Evolutionary conservation across 2,888 invertebrate genomes (phyloP), one percentile per base, ranked within the genome.

Genomic region (Spodoptera littoralis): DNA sequence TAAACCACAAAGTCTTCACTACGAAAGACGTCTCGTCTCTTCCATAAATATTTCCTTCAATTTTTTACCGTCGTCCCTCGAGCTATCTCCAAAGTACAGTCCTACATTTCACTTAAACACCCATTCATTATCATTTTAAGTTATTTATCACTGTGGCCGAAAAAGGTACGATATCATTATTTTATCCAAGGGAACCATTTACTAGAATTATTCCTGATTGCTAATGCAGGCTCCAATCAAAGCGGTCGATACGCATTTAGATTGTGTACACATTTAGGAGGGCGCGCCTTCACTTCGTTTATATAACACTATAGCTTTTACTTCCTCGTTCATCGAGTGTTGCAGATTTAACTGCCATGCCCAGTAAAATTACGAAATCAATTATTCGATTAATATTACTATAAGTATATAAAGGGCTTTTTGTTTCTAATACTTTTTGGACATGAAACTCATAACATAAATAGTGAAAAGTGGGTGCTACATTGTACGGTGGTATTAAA

Each of bases 121-220:
- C 63, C 70, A 66, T 66, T 66, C 63, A 46, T 66, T 70, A 70
- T 70, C 63, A 66, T 70, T 66, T 70, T 44, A 63, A 66, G 42
- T 63, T 66, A 66, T 66, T 70, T 66, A 70, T 66, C 53, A 66
- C 63, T 44, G 43, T 46, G 46, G 24, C 44, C 63, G 42, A 24
- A 61, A 53, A 18, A 53, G 43, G 45, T 53, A 41, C 41, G 54
- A 63, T 30, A 63, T 62, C 70, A 63, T 66, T 66, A 66, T 70
- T 66, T 70, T 70, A 53, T 70, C 42, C 27, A 27, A 27, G 53
- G 27, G 53, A 11, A 18, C 27, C 50, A 46, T 54, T 67, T 63
- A 43, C 50, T 13, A 62, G 41, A 67, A 67, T 67, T 70, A 70
- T 70, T 50, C 42, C 63, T 12, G 42, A 63, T 54, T 67, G 71